phyloP scores from a whole-genome alignment of 2,113 vertebrate genomes.

The Jacana jacana region DNA sequence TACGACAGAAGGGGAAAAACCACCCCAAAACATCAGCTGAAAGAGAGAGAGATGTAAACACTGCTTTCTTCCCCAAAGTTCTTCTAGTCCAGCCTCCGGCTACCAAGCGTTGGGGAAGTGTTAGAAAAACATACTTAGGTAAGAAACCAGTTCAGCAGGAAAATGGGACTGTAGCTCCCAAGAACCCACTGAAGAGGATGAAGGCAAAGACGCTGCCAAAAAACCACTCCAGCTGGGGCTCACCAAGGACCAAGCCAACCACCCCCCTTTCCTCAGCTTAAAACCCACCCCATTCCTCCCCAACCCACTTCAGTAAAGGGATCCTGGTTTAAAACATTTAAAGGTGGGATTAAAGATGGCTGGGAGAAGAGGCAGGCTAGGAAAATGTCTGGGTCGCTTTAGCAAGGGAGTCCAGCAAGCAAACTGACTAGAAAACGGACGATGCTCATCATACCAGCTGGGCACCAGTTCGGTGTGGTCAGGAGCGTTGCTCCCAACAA shows the following conservation, averaged over 20 bases:
- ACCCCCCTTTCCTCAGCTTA: not conserved
- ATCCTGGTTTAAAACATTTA: not conserved
- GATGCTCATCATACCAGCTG: not conserved
- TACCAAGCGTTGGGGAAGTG: not conserved
- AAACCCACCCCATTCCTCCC: not conserved
- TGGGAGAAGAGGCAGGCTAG: not conserved
- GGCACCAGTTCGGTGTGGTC: not conserved
- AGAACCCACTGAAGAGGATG: not conserved
- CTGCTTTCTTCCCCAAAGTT: not conserved
- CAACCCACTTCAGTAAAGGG: accelerated
- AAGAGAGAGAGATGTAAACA: not conserved
- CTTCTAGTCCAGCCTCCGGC: not conserved
- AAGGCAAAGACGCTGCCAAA: not conserved
- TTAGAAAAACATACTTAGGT: not conserved
- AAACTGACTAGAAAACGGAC: not conserved
- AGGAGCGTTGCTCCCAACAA: not conserved
- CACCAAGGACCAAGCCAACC: not conserved
- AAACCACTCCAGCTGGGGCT: not conserved
- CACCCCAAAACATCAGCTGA: not conserved
- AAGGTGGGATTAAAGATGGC: not conserved
- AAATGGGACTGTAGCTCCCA: not conserved
- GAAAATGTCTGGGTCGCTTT: not conserved
- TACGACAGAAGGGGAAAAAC: not conserved
- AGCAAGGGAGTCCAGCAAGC: not conserved
- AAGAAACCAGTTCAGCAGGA: not conserved